Conservation (phyloP, 2,888 invertebrate genomes). For the Macroteleia sp. region DNA sequence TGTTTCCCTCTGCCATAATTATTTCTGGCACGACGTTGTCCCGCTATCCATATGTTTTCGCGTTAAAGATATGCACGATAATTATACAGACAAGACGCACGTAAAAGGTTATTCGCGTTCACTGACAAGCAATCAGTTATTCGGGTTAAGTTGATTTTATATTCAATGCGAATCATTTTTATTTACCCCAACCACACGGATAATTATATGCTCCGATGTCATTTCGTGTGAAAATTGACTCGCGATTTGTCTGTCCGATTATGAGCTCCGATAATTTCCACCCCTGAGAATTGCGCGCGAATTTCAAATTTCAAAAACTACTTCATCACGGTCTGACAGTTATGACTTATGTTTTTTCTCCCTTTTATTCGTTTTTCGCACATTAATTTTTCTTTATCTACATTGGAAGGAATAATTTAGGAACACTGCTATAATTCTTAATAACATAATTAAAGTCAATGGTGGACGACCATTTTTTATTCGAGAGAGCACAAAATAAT, state of each 20-base stretch:
- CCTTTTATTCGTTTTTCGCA: too few relatives aligned
- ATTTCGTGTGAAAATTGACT: background rate
- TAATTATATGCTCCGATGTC: background rate
- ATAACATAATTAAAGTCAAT: too few relatives aligned
- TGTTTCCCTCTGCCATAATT: constrained; percentile 30
- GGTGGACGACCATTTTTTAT: too few relatives aligned
- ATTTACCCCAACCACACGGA: constrained; percentile 1
- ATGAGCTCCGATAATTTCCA: too few relatives aligned
- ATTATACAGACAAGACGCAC: constrained; percentile 32
- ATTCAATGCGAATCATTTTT: constrained; percentile 12
- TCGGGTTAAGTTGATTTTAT: constrained; percentile 36
- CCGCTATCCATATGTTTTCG: constrained; percentile 41
- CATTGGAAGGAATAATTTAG: too few relatives aligned
- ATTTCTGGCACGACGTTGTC: constrained; percentile 37
- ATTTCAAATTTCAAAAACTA: too few relatives aligned
- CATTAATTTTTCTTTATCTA: too few relatives aligned
- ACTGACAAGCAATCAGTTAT: constrained; percentile 20
- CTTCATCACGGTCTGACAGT: too few relatives aligned
- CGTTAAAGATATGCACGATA: constrained; percentile 30
- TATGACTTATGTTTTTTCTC: too few relatives aligned
- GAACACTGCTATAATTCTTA: too few relatives aligned
- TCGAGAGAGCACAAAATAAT: too few relatives aligned
- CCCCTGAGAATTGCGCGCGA: background rate
- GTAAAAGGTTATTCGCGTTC: constrained; percentile 50
- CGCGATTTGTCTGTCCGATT: background rate